phyloP scores from a whole-genome alignment of 2,888 invertebrate genomes.

The Drosophila neotestacea region DNA sequence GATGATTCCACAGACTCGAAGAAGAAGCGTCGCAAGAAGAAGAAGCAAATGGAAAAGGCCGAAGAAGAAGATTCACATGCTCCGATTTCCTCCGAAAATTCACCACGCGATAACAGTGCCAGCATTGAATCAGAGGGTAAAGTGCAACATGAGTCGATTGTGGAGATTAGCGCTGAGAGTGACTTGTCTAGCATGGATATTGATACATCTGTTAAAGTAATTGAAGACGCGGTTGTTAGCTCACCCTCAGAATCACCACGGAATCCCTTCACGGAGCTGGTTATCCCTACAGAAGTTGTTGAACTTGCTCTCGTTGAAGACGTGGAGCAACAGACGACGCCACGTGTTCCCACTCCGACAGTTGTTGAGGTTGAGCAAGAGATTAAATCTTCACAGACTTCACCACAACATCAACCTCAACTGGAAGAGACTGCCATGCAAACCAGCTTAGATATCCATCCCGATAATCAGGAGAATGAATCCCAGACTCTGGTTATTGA shows the following conservation, averaged over 20 bases:
- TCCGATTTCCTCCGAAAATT: constrained; percentile 86
- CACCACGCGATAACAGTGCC: constrained; percentile 79
- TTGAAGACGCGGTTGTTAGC: constrained; percentile 88
- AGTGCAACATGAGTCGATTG: constrained; percentile 80
- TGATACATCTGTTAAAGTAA: constrained; percentile 88
- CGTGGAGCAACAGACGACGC: constrained; percentile 88
- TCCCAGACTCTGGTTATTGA: constrained; percentile 82
- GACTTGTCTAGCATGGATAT: constrained; percentile 86
- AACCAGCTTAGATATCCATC: constrained; percentile 75
- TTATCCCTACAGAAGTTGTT: constrained; percentile 84
- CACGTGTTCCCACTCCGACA: constrained; percentile 72
- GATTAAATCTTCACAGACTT: constrained; percentile 86
- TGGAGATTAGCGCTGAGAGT: constrained; percentile 85
- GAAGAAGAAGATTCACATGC: constrained; percentile 84
- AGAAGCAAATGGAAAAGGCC: constrained; percentile 85
- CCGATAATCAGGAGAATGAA: constrained; percentile 80
- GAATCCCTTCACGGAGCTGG: constrained; percentile 87
- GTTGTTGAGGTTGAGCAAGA: constrained; percentile 71
- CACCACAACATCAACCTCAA: constrained; percentile 77
- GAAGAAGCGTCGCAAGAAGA: constrained; percentile 86
- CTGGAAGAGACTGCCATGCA: constrained; percentile 81
- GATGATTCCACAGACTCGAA: constrained; percentile 80
- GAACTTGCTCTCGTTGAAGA: constrained; percentile 84
- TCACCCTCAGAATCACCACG: constrained; percentile 87
- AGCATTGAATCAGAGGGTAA: constrained; percentile 76